Base-by-base conservation (phyloP, 2,113 vertebrate species). In the Platichthys stellatus region DNA sequence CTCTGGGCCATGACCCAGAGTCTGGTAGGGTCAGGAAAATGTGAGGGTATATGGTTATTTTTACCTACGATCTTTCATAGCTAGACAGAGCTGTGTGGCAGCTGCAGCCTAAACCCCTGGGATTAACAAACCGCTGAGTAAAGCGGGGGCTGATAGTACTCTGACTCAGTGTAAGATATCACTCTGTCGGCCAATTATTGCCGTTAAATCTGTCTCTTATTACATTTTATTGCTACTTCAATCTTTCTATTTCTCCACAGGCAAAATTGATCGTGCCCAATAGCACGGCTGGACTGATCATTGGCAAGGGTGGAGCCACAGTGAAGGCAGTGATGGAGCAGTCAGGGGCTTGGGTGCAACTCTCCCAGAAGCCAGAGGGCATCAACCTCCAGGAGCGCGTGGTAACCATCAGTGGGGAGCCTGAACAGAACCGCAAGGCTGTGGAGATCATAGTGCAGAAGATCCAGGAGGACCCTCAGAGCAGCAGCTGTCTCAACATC, bases 311-410 rank as follows among this genome's bases (percentile, higher is more conserved):
- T 0, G 97, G 97, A 3, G 96, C 96, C 2, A 98, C 97, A 0
- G 97, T 98, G 40, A 97, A 97, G 63, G 96, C 96, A 0, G 96
- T 98, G 81, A 98, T 98, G 97, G 97, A 98, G 91, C 96, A 97
- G 91, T 97, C 96, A 0, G 97, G 97, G 0, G 96, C 97, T 60
- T 98, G 97, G 97, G 96, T 98, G 63, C 97, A 98, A 93, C 96
- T 98, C 83, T 97, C 96, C 49, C 97, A 98, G 93, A 98, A 98
- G 82, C 97, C 97, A 0, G 97, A 97, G 86, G 97, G 96, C 82
- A 96, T 97, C 92, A 98, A 97, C 93, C 94, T 98, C 76, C 96
- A 98, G 90, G 97, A 98, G 83, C 94, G 97, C 3, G 97, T 98
- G 86, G 96, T 97, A 67, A 98, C 97, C 51, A 96, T 98, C 90